Evolutionary conservation across 2,888 invertebrate genomes (phyloP).

Genomic region (Deladenus siricidicola): DNA sequence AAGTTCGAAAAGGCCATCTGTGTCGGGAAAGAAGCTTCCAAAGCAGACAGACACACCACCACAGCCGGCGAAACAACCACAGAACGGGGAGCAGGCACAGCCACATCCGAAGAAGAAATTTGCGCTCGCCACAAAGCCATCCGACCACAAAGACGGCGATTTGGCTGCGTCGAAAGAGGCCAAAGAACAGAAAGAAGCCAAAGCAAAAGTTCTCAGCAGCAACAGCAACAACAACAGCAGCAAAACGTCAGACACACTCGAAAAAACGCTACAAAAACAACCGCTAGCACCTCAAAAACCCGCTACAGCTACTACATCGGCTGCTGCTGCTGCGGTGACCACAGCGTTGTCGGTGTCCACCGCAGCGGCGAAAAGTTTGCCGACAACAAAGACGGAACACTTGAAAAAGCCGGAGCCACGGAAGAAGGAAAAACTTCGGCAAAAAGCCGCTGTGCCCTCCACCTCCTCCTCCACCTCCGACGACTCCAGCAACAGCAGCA

Average conservation of each 20-base stretch:
- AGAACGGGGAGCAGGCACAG: background rate
- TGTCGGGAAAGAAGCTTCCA: background rate
- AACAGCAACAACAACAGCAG: background rate
- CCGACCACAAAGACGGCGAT: too few relatives aligned
- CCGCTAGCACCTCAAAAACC: background rate
- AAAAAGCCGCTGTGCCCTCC: too few relatives aligned
- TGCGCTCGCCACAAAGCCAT: too few relatives aligned
- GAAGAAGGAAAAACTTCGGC: too few relatives aligned
- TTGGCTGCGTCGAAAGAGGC: too few relatives aligned
- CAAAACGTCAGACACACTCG: background rate
- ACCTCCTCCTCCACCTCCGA: slow-evolving; percentile 2
- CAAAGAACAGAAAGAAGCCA: background rate
- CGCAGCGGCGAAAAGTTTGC: background rate
- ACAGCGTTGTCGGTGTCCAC: background rate
- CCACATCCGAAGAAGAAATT: too few relatives aligned
- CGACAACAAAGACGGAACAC: background rate
- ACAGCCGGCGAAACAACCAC: background rate
- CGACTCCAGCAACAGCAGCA: background rate
- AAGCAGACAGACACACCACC: background rate
- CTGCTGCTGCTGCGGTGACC: too few relatives aligned
- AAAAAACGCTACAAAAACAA: background rate
- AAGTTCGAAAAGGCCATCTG: too few relatives aligned
- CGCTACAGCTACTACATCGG: too few relatives aligned
- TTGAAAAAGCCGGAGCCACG: too few relatives aligned
- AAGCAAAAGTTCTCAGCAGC: background rate